Evolutionary conservation across 2,888 invertebrate species (phyloP).

Genomic region (Trisateles emortualis): DNA sequence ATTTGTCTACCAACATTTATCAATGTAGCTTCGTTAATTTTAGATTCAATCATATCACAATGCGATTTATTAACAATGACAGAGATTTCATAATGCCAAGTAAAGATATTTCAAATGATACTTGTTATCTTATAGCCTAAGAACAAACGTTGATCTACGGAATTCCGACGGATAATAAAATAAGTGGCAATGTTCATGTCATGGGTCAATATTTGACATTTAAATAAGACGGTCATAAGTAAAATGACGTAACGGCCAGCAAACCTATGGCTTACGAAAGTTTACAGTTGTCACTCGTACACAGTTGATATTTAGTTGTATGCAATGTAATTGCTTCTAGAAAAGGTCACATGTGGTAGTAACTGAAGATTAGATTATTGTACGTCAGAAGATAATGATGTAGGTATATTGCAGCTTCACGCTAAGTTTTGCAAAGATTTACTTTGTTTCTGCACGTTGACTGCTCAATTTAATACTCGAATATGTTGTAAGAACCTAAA

Average conservation of each 20-base stretch:
- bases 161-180: conserved; percentile 48
- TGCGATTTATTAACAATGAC: conserved; percentile 12
- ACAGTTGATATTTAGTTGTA: conserved; percentile 67
- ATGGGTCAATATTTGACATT: conserved; percentile 84
- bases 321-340: conserved; percentile 66
- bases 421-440: conserved; percentile 20
- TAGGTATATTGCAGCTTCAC: conserved; percentile 34
- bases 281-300: conserved; percentile 65
- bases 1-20: conserved; percentile 26
- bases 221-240: conserved; percentile 60
- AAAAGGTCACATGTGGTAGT: conserved; percentile 66
- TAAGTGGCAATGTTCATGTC: conserved; percentile 70
- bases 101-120: conserved; percentile 32
- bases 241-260: conserved; percentile 67
- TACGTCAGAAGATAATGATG: conserved; percentile 54
- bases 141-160: conserved; percentile 10
- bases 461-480: neutral
- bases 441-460: conserved; percentile 16
- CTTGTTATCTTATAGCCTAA: conserved; percentile 26
- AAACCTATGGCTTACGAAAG: conserved; percentile 64
- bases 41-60: conserved; percentile 27
- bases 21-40: conserved; percentile 36
- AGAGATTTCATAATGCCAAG: conserved; percentile 23
- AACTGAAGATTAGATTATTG: conserved; percentile 64
- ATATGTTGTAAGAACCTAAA: neutral